Evolutionary conservation across 2,888 invertebrate genomes (phyloP), one percentile per base, ranked within the genome.

Genomic region (Idaea aversata): DNA sequence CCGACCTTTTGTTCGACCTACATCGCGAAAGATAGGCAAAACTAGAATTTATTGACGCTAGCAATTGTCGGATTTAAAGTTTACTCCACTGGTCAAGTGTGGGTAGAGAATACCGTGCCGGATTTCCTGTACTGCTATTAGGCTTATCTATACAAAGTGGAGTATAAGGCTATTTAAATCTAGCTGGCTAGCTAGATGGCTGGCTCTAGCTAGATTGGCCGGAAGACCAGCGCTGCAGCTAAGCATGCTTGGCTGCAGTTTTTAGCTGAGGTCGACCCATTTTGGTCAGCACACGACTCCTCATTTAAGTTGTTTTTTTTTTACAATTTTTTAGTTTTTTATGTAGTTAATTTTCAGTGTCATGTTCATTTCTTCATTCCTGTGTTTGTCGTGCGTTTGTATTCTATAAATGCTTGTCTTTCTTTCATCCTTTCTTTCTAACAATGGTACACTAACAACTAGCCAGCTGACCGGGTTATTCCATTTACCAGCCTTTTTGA

Each of bases 1-100:
- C 15, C 38, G 62, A 63, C 61, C 60, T 34, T 63, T 61, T 57
- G n/a, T 16, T 34, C 38, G 15, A 59, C 13, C 16, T 59, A 59
- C 34, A 34, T 15, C 10, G 34, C 16, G 59, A 25, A 59, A 13
- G 59, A 59, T 59, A 59, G 59, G 66, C 65, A 63, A 72, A 72
- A 75, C 73, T 73, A 63, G 73, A 76, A 76, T 75, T 72, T 75
- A 74, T 72, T 66, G 66, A 47, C 66, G 62, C 64, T 69, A 65
- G 63, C 70, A 68, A 61, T 72, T 71, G 62, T 7, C 6, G 57
- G 63, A 61, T 67, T 67, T 65, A 67, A 70, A 67, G 69, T 67
- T 68, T 68, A 70, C 67, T 61, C 61, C 65, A 62, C 63, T 64
- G 67, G 13, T 25, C 59, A 59, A 34, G 59, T 65, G 61, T 63